phyloP scores from a whole-genome alignment of 2,797 vertebrate genomes.

The Chromis chromis region DNA sequence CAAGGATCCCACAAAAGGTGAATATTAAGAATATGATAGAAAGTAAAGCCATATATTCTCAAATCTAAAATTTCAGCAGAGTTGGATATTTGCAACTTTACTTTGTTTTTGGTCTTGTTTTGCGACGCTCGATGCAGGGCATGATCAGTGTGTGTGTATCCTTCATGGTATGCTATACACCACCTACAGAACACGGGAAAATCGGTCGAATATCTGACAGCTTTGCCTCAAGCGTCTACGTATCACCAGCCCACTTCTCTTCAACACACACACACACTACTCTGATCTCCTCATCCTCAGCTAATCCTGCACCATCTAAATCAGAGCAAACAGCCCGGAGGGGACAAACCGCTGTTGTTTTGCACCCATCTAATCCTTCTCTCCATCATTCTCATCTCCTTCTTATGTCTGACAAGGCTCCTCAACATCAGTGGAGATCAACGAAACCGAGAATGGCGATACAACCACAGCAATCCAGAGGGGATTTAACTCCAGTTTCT shows the following conservation, averaged over 20 bases:
- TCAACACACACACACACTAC: slow-evolving; percentile 45
- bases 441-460: slow-evolving; percentile 44
- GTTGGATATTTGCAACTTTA: slow-evolving; percentile 17
- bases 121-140: background rate
- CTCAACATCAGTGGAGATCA: slow-evolving; percentile 60
- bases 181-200: slow-evolving; percentile 66
- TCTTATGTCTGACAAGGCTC: slow-evolving; percentile 73
- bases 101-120: slow-evolving; percentile 5
- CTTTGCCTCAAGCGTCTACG: slow-evolving; percentile 66
- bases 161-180: slow-evolving; percentile 36
- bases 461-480: slow-evolving; percentile 33
- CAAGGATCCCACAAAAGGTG: background rate
- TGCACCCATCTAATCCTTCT: slow-evolving; percentile 68
- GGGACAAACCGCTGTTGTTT: slow-evolving; percentile 65
- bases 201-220: slow-evolving; percentile 70
- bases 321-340: slow-evolving; percentile 70
- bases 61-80: background rate
- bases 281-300: slow-evolving; percentile 72
- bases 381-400: slow-evolving; percentile 72
- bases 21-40: background rate
- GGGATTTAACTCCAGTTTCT: slow-evolving; percentile 65
- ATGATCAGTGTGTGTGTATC: background rate
- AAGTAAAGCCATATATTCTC: background rate
- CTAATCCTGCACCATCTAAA: slow-evolving; percentile 78
- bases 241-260: slow-evolving; percentile 69